Base-by-base conservation (phyloP, 2,888 invertebrate genomes). In the Odontomyia ornata region DNA sequence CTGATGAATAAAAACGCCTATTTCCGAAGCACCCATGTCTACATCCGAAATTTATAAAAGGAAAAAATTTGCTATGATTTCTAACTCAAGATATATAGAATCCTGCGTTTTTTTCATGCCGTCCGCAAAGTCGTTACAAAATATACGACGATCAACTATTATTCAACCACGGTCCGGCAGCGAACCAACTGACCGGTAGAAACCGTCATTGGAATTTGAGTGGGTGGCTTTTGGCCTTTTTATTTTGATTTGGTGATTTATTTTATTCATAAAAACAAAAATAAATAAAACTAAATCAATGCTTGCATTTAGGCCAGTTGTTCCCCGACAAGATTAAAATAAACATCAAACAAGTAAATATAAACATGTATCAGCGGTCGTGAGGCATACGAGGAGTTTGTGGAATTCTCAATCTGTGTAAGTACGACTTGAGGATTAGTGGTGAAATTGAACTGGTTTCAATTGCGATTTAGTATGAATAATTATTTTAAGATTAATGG, bases 141-240 rank as follows among this genome's bases (percentile, higher is more conserved):
- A 52, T 15, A 13, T 9, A 18, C 15, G 18, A 52, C 52, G 36
- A 52, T 13, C 52, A 52, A 15, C 3, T 18, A 9, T 52, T 18
- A 13, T n/a, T 15, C 52, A 52, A 18, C 52, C 52, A 4, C 15
- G n/a, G 52, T 52, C 46, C 23, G 43, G 46, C 21, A 9, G 25
- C 7, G 43, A 11, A 69, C 69, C n/a, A 69, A 69, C 69, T 47
- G 25, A 30, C 18, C 36, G 1, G 11, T 21, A 13, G 36, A 25
- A 18, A 36, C n/a, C 30, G 30, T 36, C 36, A 11, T 18, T 36
- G 65, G 36, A 69, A 69, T 69, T 69, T 18, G 25, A 30, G 69
- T 69, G 69, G 69, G 69, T 69, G 69, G 69, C 69, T 69, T 69
- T 69, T 47, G 69, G 47, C 25, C n/a, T 47, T 30, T 69, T 69